Conservation (phyloP, 2,113 vertebrate genomes). For the Alaudala cheleensis region DNA sequence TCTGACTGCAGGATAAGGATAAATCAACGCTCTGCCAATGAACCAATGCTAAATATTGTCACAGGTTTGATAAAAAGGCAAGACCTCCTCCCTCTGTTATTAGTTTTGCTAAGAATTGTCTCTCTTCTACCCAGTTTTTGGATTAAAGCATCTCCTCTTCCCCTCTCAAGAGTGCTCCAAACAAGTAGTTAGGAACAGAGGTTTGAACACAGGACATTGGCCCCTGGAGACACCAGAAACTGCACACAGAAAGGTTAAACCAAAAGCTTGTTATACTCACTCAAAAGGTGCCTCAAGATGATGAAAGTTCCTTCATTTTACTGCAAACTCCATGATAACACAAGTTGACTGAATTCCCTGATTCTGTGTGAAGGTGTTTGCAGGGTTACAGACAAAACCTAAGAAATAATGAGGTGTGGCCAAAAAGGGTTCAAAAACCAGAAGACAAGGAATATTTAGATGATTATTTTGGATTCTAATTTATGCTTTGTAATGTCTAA, state of each 20-base stretch:
- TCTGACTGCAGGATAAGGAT: neutral
- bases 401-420: neutral
- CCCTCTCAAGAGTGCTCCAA: neutral
- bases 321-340: neutral
- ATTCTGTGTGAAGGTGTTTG: neutral
- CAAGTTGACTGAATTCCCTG: fast-evolving
- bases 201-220: neutral
- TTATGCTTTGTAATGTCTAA: slow-evolving; percentile 22
- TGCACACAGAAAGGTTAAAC: neutral
- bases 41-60: neutral
- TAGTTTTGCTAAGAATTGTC: neutral
- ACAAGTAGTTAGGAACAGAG: neutral
- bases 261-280: neutral
- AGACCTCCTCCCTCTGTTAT: neutral
- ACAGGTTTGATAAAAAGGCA: neutral
- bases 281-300: neutral
- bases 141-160: neutral
- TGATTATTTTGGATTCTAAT: slow-evolving; percentile 43
- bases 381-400: neutral
- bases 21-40: neutral
- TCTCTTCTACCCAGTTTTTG: neutral
- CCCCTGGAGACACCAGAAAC: neutral
- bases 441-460: slow-evolving; percentile 32
- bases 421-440: slow-evolving; percentile 18
- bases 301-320: neutral